Evolutionary conservation across 2,888 invertebrate genomes (phyloP).

Genomic region (Ptilodon capucinus): DNA sequence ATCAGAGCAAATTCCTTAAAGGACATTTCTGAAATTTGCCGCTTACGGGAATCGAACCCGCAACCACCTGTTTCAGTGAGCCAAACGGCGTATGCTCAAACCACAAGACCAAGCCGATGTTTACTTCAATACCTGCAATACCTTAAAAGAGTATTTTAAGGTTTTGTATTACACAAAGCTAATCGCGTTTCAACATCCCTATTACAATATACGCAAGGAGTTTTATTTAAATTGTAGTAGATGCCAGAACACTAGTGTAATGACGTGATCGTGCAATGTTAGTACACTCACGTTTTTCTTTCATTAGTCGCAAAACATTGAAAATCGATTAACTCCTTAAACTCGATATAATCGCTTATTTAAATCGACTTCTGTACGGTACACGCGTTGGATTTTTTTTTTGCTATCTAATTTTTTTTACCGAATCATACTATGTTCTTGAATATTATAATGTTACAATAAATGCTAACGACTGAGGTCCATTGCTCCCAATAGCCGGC

Average conservation of each 20-base stretch:
- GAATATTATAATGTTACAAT: conserved; percentile 31
- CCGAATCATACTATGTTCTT: conserved; percentile 19
- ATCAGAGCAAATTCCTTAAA: too few species aligned
- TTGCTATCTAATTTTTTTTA: conserved; percentile 20
- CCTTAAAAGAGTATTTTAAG: too few species aligned
- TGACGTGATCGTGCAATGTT: background rate
- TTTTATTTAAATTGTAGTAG: background rate
- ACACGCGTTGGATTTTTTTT: background rate
- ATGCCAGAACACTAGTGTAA: background rate
- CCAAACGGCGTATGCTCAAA: too few species aligned
- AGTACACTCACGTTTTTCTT: background rate
- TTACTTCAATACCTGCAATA: too few species aligned
- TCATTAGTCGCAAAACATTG: background rate
- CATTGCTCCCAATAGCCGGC: conserved; percentile 41
- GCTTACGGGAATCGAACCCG: too few species aligned
- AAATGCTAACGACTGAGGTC: conserved; percentile 29
- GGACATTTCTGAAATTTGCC: too few species aligned
- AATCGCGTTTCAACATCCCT: too few species aligned
- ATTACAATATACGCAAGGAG: too few species aligned
- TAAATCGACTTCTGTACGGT: background rate
- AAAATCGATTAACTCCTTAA: background rate
- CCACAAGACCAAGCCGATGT: too few species aligned
- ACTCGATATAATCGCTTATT: background rate
- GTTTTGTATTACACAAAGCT: too few species aligned
- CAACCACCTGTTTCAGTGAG: too few species aligned